These are phyloP conservation scores for Corydoras maculifer DNA, from an alignment of 2,113 vertebrate species.

Conservation along the genomic window DNA sequence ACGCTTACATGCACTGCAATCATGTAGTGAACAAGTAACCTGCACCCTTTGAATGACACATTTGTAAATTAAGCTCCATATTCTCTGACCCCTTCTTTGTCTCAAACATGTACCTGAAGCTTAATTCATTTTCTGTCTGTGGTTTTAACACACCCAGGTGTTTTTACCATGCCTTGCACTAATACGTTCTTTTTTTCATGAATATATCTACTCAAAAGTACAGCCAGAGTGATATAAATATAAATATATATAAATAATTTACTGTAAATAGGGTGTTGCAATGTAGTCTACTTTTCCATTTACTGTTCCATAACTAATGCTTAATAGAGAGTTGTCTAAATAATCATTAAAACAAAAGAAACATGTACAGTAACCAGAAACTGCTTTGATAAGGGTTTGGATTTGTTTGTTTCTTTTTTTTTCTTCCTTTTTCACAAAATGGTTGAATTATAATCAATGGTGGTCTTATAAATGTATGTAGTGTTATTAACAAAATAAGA, in stretches of 20 bases:
- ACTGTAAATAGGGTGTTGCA: conserved; percentile 97
- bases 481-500: conserved; percentile 64
- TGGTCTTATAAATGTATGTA: conserved; percentile 83
- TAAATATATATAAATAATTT: conserved; percentile 75
- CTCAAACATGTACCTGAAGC: conserved; percentile 14
- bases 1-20: neutral
- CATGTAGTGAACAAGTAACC: neutral
- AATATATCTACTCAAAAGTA: conserved; percentile 66
- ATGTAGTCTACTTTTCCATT: conserved; percentile 86
- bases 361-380: conserved; percentile 86
- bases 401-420: conserved; percentile 62
- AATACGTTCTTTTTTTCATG: conserved; percentile 64
- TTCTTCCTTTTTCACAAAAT: conserved; percentile 72
- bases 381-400: conserved; percentile 64
- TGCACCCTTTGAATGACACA: conserved; percentile 5
- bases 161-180: conserved; percentile 72
- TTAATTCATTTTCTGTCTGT: conserved; percentile 3
- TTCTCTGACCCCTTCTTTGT: neutral
- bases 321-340: conserved; percentile 82
- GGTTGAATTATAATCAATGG: conserved; percentile 83
- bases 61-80: neutral
- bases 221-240: conserved; percentile 63
- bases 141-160: conserved; percentile 52
- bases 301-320: conserved; percentile 88
- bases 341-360: conserved; percentile 69